Base-by-base conservation (phyloP, 2,113 vertebrate genomes). In the Silurus asotus region DNA sequence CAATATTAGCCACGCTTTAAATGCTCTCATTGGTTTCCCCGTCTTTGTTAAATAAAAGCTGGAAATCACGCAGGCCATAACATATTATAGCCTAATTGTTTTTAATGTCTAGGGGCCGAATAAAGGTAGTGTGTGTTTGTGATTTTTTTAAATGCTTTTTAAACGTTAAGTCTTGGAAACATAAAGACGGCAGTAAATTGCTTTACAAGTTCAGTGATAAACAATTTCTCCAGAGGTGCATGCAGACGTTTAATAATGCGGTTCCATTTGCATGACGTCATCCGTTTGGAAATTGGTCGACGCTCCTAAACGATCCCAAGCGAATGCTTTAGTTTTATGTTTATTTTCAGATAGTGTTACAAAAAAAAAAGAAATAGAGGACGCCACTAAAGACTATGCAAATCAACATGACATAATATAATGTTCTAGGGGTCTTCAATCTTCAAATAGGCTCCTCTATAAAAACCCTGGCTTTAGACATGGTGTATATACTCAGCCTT, bases 151-250 rank as follows among this genome's bases (percentile, higher is more conserved):
- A 51, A 55, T 17, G 23, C 74, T 74, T 49, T 72, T 48, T 19
- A 72, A 72, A 72, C 69, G 10, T 58, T 28, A 56, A 8, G 53
- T 78, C 75, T 15, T 78, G 37, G n/a, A 78, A 56, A 78, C n/a
- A 78, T 77, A n/a, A 53, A 37, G 37, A 37, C 37, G 37, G 70
- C 70, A 74, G 11, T 77, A 55, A 77, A 25, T 17, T 25, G 74
- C 15, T 56, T 77, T 25, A 77, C 23, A 28, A 78, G n/a, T 37
- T 37, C 53, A 1, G 9, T 78, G 8, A 58, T 19, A 78, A 58
- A 78, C 14, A 58, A 37, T 78, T 79, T 59, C 55, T 78, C 53
- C 28, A 58, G n/a, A 78, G 53, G 28, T 28, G 9, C 8, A 78
- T 78, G 8, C 75, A 28, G 53, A 56, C 10, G 72, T 23, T n/a